Conservation (phyloP, 1,140 invertebrate species). For the Monochamus saltuarius region DNA sequence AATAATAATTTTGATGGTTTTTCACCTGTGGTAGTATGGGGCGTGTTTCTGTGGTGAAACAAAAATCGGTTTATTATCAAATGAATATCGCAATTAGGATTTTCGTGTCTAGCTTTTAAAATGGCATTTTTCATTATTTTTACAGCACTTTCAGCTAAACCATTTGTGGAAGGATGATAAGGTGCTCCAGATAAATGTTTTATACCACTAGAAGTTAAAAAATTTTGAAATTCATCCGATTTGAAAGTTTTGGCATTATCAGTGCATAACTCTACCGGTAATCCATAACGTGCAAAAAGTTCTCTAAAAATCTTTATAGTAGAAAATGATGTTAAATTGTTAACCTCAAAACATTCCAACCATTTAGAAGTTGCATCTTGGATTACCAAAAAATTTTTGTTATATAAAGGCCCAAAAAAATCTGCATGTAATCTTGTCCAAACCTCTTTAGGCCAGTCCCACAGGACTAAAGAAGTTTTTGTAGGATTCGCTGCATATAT, state of each 20-base stretch:
- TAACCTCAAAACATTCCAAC: slow-evolving; percentile 36
- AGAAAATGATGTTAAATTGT: slow-evolving; percentile 22
- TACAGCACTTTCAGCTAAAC: slow-evolving; percentile 15
- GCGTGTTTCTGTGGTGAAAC: slow-evolving; percentile 24
- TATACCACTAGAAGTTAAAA: slow-evolving; percentile 16
- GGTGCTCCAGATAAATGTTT: slow-evolving; percentile 7
- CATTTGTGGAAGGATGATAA: slow-evolving; percentile 19
- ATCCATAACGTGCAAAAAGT: slow-evolving; percentile 27
- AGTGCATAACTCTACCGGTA: slow-evolving; percentile 20
- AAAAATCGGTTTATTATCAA: slow-evolving; percentile 18
- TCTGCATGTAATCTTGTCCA: slow-evolving; percentile 49
- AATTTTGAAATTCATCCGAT: slow-evolving; percentile 29
- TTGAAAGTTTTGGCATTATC: slow-evolving; percentile 28
- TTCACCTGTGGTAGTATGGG: slow-evolving; percentile 22
- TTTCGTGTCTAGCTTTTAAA: not conserved
- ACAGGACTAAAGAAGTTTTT: not conserved
- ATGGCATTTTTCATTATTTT: slow-evolving; percentile 20
- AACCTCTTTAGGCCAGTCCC: slow-evolving; percentile 28
- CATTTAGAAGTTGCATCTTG: slow-evolving; percentile 44
- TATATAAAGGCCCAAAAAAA: slow-evolving; percentile 43
- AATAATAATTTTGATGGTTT: slow-evolving; percentile 22
- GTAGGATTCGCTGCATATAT: not conserved
- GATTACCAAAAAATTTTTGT: slow-evolving; percentile 36
- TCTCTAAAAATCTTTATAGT: slow-evolving; percentile 25
- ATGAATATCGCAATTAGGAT: not conserved